Conservation (phyloP, 2,888 invertebrate species). For the Dinocampus coccinellae region DNA sequence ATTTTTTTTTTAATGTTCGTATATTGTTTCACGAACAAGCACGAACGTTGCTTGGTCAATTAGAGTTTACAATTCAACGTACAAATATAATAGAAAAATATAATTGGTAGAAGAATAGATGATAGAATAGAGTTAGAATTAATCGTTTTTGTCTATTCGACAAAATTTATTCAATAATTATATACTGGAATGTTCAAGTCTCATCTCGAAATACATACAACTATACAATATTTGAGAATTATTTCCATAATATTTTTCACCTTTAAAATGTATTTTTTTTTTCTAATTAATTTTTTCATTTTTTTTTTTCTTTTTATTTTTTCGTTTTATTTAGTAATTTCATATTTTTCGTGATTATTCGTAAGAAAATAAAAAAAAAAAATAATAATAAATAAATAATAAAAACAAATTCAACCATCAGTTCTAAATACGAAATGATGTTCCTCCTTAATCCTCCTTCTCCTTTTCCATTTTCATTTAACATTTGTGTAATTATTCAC, state of each 20-base stretch:
- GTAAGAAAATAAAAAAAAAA: neutral
- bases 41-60: slow-evolving; percentile 57
- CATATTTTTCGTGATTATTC: neutral
- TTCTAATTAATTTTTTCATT: slow-evolving; percentile 15
- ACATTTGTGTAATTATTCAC: neutral
- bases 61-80: slow-evolving; percentile 68
- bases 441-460: slow-evolving; percentile 14
- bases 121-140: slow-evolving; percentile 68
- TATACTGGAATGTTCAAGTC: slow-evolving; percentile 54
- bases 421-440: slow-evolving; percentile 23
- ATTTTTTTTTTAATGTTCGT: slow-evolving; percentile 40
- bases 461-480: slow-evolving; percentile 9
- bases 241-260: slow-evolving; percentile 26
- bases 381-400: neutral
- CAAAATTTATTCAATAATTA: slow-evolving; percentile 49
- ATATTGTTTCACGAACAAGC: slow-evolving; percentile 43
- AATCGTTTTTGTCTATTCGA: slow-evolving; percentile 51
- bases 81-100: slow-evolving; percentile 70
- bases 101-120: slow-evolving; percentile 69
- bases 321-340: neutral
- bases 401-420: neutral
- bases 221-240: slow-evolving; percentile 26
- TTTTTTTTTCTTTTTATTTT: neutral
- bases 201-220: slow-evolving; percentile 47
- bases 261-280: slow-evolving; percentile 29